These are phyloP conservation scores for Uloborus plumipes DNA, from an alignment of 2,888 invertebrate genomes.

Conservation along the genomic window DNA sequence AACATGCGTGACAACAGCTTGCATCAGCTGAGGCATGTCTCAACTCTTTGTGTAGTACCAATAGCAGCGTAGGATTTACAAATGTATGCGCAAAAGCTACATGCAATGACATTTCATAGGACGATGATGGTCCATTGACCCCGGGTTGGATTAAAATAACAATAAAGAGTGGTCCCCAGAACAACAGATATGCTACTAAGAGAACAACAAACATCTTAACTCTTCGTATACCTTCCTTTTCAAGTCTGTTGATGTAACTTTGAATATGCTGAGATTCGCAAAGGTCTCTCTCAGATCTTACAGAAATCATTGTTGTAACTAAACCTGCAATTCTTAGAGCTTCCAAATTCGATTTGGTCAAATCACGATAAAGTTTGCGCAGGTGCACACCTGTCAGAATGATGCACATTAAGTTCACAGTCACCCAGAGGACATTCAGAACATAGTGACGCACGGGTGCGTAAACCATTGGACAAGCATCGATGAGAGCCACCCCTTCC, in stretches of 20 bases:
- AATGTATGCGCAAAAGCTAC: slow-evolving; percentile 89
- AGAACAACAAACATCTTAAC: slow-evolving; percentile 89
- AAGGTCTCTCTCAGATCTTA: slow-evolving; percentile 70
- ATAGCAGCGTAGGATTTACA: slow-evolving; percentile 84
- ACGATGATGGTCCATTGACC: slow-evolving; percentile 41
- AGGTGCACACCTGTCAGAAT: slow-evolving; percentile 86
- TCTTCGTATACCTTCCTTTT: slow-evolving; percentile 83
- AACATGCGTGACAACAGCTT: slow-evolving; percentile 32
- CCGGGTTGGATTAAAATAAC: slow-evolving; percentile 78
- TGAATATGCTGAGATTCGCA: slow-evolving; percentile 73
- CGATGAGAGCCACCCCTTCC: slow-evolving; percentile 77
- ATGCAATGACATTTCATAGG: slow-evolving; percentile 86
- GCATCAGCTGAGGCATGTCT: slow-evolving; percentile 42
- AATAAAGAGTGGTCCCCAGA: slow-evolving; percentile 91
- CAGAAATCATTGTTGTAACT: slow-evolving; percentile 86
- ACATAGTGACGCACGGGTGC: slow-evolving; percentile 91
- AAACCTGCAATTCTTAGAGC: slow-evolving; percentile 85
- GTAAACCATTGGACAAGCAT: slow-evolving; percentile 87
- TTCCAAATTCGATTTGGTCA: slow-evolving; percentile 85
- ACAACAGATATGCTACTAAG: slow-evolving; percentile 85
- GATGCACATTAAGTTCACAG: slow-evolving; percentile 88
- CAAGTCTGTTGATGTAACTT: slow-evolving; percentile 83
- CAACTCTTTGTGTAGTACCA: slow-evolving; percentile 73
- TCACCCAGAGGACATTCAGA: slow-evolving; percentile 90
- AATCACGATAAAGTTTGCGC: slow-evolving; percentile 79